Conservation (phyloP, 2,797 vertebrate species). For the Hypotaenidia philippensis region DNA sequence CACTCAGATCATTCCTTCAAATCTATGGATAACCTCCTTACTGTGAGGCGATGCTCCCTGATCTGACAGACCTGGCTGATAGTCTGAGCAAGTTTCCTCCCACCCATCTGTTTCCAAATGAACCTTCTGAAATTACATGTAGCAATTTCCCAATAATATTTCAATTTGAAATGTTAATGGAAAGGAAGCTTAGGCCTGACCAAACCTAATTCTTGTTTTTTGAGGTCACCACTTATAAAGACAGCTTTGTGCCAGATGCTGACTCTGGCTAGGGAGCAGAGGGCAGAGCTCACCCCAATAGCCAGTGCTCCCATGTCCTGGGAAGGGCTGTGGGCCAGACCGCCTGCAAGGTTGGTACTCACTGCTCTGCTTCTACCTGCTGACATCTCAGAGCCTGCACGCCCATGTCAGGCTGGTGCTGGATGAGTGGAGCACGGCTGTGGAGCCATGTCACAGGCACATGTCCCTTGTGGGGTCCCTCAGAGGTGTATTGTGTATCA, state of each 20-base stretch:
- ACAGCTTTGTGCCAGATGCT: background rate
- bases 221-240: background rate
- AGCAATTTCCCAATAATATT: background rate
- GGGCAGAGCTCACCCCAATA: rapidly evolving
- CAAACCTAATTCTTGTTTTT: background rate
- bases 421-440: rapidly evolving
- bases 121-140: background rate
- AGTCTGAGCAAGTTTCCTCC: background rate
- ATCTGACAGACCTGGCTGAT: background rate
- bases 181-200: background rate
- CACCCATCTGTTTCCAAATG: background rate
- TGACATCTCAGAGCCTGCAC: background rate
- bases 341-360: rapidly evolving
- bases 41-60: background rate
- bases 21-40: background rate
- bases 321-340: rapidly evolving
- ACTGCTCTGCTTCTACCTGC: background rate
- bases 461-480: background rate
- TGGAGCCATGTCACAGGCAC: rapidly evolving
- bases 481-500: background rate
- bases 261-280: background rate
- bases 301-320: rapidly evolving
- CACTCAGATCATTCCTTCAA: background rate
- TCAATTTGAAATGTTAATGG: background rate
- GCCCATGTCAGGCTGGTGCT: rapidly evolving